phyloP scores from a whole-genome alignment of 2,888 invertebrate species.

The Eristalis intricaria region DNA sequence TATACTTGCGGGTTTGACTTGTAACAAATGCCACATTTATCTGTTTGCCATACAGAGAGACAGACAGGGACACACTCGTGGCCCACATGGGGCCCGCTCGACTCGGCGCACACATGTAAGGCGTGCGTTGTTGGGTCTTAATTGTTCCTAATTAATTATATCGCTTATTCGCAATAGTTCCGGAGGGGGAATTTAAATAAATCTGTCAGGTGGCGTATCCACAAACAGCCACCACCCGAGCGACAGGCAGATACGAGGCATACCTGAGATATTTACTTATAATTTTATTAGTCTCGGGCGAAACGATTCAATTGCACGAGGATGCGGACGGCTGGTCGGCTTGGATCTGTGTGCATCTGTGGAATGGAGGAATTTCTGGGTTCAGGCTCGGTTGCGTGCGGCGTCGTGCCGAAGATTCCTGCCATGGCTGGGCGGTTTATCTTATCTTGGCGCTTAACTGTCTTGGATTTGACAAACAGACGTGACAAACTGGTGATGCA shows the following conservation, averaged over 20 bases:
- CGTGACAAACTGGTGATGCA: conserved; percentile 17
- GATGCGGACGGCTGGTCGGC: neutral
- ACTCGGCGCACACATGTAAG: conserved; percentile 1
- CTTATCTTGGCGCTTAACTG: neutral
- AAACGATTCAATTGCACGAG: conserved; percentile 46
- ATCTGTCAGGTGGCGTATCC: conserved; percentile 70
- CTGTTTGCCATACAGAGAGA: conserved; percentile 47
- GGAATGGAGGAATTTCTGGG: neutral
- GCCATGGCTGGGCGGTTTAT: neutral
- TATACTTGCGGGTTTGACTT: conserved; percentile 60
- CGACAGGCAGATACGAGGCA: conserved; percentile 24
- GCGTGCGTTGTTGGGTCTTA: conserved; percentile 64
- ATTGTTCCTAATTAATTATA: conserved; percentile 72
- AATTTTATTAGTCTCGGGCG: conserved; percentile 53
- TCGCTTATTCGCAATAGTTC: conserved; percentile 70
- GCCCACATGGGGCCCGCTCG: neutral
- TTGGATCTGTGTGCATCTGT: neutral
- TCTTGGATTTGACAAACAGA: neutral
- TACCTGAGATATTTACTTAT: conserved; percentile 56
- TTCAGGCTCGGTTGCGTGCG: neutral
- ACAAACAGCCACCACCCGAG: conserved; percentile 25
- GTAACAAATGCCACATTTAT: conserved; percentile 70
- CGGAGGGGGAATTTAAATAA: conserved; percentile 67
- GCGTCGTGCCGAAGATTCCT: too few species aligned
- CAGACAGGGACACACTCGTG: conserved; percentile 1